phyloP scores from a whole-genome alignment of 2,797 vertebrate genomes.

The Pogoniulus pusillus region DNA sequence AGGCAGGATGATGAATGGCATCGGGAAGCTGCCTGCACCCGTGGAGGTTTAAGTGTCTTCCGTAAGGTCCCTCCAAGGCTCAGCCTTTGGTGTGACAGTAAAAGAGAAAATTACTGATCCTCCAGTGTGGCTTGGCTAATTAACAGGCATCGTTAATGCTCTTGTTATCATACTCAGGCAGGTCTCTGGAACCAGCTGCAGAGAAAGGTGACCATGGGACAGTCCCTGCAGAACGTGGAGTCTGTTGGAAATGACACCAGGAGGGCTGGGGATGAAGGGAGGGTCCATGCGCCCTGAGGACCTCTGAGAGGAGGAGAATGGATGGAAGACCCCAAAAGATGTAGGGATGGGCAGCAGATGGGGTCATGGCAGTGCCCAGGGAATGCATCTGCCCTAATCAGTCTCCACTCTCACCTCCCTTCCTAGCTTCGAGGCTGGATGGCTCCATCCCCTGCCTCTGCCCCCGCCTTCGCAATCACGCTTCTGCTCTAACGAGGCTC shows the following conservation, averaged over 20 bases:
- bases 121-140: slow-evolving; percentile 29
- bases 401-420: neutral
- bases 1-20: neutral
- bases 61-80: neutral
- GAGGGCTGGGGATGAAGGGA: neutral
- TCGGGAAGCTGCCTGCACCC: neutral
- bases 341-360: neutral
- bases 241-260: fast-evolving
- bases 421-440: neutral
- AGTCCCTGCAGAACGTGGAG: fast-evolving
- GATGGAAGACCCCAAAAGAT: neutral
- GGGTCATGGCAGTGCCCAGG: neutral
- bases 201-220: neutral
- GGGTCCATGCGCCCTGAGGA: fast-evolving
- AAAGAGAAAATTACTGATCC: slow-evolving; percentile 58
- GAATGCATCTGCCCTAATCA: neutral
- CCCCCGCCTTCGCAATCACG: neutral
- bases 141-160: slow-evolving; percentile 31
- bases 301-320: neutral
- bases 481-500: slow-evolving; percentile 28
- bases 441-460: fast-evolving
- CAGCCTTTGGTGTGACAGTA: neutral
- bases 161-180: neutral
- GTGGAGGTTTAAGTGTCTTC: neutral
- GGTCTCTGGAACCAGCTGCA: neutral